Evolutionary conservation across 64 coral and sea anemone genomes (phyloP), one percentile per base, ranked within the genome.

Genomic region (Montipora efflorescens): DNA sequence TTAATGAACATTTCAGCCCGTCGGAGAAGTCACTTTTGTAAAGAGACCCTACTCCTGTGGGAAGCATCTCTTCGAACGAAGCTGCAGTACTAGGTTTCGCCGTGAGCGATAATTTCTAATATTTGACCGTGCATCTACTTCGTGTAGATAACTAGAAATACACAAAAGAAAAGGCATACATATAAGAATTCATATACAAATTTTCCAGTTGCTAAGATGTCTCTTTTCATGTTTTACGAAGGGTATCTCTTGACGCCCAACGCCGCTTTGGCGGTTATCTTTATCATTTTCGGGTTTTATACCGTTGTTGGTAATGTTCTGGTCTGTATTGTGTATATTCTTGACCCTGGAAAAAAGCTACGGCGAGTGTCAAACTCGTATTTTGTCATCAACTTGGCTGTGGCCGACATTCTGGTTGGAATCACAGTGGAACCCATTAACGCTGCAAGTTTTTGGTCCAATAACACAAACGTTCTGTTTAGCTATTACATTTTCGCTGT

Each of bases 401-500:
- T 95, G 75, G 96, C 96, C 3, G 96, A 97, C 62, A 97, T 97
- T 68, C 72, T 97, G 19, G 96, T 97, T 62, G 96, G 96, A 5
- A 84, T 97, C 45, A 92, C 96, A 2, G 96, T 97, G 0, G 96
- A 97, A 4, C 96, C 96, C 8, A 88, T 97, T 53, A 97, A 97
- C 59, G 96, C 96, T 0, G 93, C 96, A 19, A 95, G 93, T 36
- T 95, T 88, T 47, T 97, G 96, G 96, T 50, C 84, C 2, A 89
- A 84, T 1, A 95, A 95, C 68, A 88, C 75, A 1, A 78, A 89
- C 7, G 77, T 97, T 9, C 86, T 95, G 12, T 97, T 97, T 76
- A 79, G 82, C 1, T 97, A 92, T 45, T 97, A 95, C 47, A 87
- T 97, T 3, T 89, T 97, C 44, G 96, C 96, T 36, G 89, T 94